Percentiles rank a stretch among this genome's conserved stretches.
Conservation (phyloP, 2,888 invertebrate species). For the Aelia acuminata region DNA sequence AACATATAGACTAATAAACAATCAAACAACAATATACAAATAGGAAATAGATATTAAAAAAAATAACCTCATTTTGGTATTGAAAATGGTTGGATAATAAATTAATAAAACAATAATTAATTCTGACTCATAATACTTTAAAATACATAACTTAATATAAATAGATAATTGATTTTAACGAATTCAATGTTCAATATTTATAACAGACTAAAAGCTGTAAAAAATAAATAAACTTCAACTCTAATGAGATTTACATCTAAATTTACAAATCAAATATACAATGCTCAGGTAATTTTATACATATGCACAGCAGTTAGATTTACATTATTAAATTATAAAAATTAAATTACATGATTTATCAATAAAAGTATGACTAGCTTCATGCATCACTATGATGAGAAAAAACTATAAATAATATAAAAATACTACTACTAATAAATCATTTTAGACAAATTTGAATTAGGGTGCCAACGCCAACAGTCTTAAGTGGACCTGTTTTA, state of each 20-base stretch:
- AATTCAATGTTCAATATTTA: slow-evolving; percentile 46
- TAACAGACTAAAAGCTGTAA: slow-evolving; percentile 31
- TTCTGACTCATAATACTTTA: slow-evolving; percentile 56
- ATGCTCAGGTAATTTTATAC: slow-evolving; percentile 53
- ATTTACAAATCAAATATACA: slow-evolving; percentile 57
- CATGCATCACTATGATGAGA: slow-evolving; percentile 61
- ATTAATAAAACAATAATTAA: slow-evolving; percentile 49
- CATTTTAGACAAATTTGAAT: not conserved
- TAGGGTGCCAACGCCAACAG: slow-evolving; percentile 21
- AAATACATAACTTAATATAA: slow-evolving; percentile 55
- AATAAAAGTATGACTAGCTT: slow-evolving; percentile 61
- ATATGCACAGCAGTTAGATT: slow-evolving; percentile 53
- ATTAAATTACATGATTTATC: slow-evolving; percentile 48
- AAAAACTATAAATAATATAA: slow-evolving; percentile 46
- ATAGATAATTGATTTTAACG: slow-evolving; percentile 52
- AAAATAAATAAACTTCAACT: slow-evolving; percentile 54
- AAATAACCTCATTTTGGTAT: slow-evolving; percentile 51
- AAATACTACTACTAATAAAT: slow-evolving; percentile 37
- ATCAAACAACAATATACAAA: slow-evolving; percentile 46
- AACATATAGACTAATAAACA: slow-evolving; percentile 46
- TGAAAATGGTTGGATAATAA: slow-evolving; percentile 41
- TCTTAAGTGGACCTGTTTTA: slow-evolving; percentile 4
- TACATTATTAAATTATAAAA: slow-evolving; percentile 47
- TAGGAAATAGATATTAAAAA: slow-evolving; percentile 51
- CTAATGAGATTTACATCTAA: slow-evolving; percentile 56